phyloP scores from a whole-genome alignment of 2,797 vertebrate genomes.

The Xenentodon cancila region DNA sequence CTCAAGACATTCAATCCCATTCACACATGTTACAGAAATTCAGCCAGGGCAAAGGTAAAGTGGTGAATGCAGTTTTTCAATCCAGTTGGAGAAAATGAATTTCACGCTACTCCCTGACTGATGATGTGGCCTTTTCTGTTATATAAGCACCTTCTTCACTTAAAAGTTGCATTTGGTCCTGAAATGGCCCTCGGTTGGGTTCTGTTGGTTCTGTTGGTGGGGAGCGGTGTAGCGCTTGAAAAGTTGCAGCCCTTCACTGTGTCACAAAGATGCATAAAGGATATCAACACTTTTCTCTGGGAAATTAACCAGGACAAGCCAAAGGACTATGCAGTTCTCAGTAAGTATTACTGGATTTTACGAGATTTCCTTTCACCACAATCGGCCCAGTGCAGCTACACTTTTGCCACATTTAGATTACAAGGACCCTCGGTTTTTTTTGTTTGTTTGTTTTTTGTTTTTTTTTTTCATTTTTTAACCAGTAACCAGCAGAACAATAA shows the following conservation, averaged over 20 bases:
- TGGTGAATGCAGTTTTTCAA: constrained; percentile 33
- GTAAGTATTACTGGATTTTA: constrained; percentile 79
- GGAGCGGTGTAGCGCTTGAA: constrained; percentile 26
- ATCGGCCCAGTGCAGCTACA: background rate
- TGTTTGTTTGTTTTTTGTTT: no score
- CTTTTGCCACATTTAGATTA: background rate
- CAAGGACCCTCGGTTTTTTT: no score
- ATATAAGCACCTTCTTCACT: constrained; percentile 68
- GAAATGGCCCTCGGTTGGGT: constrained; percentile 67
- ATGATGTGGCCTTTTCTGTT: constrained; percentile 43
- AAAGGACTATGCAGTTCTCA: constrained; percentile 82
- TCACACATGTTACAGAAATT: constrained; percentile 42
- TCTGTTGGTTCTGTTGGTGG: constrained; percentile 41
- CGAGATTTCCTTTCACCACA: background rate
- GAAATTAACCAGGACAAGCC: constrained; percentile 83
- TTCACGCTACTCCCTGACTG: constrained; percentile 36
- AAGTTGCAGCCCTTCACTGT: constrained; percentile 50
- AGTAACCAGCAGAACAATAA: no score
- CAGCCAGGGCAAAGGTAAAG: constrained; percentile 27
- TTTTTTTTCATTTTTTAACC: no score
- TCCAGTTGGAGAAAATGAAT: constrained; percentile 36
- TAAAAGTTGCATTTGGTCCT: constrained; percentile 26
- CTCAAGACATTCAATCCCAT: constrained; percentile 54
- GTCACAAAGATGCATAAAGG: constrained; percentile 79
- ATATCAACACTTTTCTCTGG: constrained; percentile 79